Evolutionary conservation across 2,113 vertebrate species (phyloP).

Genomic region (Micronycteris hirsuta): DNA sequence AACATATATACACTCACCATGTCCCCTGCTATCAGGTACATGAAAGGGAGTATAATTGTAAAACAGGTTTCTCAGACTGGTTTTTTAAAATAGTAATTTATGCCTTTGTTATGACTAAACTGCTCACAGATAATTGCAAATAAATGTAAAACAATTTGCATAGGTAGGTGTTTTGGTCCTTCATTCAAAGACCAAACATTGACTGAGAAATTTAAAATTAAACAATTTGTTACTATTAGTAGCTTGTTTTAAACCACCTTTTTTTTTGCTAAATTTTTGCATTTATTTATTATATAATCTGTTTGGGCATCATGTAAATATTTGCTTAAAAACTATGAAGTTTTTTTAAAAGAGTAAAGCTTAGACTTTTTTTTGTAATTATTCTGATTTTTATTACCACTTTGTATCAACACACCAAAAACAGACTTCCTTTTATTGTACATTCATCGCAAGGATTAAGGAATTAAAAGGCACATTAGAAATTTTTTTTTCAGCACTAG

Average conservation of each 20-base stretch:
- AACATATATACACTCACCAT: not conserved
- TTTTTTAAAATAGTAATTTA: not conserved
- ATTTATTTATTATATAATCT: not conserved
- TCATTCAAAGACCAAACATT: slow-evolving; percentile 2
- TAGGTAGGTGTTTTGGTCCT: not conserved
- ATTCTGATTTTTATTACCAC: not conserved
- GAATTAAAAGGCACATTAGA: not conserved
- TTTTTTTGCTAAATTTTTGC: not conserved
- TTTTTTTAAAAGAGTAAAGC: not conserved
- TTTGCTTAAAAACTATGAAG: slow-evolving; percentile 12
- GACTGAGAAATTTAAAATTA: slow-evolving; percentile 7
- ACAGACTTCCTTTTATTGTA: not conserved
- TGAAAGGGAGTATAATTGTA: not conserved
- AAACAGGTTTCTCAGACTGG: not conserved
- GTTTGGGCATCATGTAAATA: not conserved
- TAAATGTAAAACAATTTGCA: not conserved
- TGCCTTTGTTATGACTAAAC: slow-evolving; percentile 3
- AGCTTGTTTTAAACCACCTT: not conserved
- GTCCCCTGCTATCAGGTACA: not conserved
- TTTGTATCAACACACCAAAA: not conserved
- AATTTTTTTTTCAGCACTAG: not conserved
- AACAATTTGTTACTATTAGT: not conserved
- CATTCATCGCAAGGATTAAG: not conserved
- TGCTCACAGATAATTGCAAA: not conserved
- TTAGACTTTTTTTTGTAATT: not conserved